Percentiles rank a stretch among this genome's conserved stretches.
phyloP scores from a whole-genome alignment of 2,888 invertebrate species.

The Sminthurides aquaticus region DNA sequence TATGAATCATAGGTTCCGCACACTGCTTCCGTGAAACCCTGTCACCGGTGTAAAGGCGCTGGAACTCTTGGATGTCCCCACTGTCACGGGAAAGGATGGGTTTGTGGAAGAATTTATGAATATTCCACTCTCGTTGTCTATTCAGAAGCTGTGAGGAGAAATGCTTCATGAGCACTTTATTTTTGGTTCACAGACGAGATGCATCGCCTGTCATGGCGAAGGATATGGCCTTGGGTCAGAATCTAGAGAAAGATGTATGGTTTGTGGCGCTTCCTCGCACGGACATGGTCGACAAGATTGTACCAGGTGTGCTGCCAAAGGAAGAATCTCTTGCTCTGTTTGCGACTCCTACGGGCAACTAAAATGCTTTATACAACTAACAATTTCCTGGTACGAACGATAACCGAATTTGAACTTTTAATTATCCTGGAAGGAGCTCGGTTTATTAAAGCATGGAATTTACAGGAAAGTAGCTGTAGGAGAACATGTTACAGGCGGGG shows the following conservation, averaged over 20 bases:
- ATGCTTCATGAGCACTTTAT: neutral
- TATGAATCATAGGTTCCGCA: constrained; percentile 48
- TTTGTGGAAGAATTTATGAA: constrained; percentile 36
- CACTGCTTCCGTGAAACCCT: constrained; percentile 50
- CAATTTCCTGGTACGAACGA: constrained; percentile 47
- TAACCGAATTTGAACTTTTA: neutral
- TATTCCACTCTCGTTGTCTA: neutral
- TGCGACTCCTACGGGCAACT: constrained; percentile 50
- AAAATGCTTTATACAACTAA: constrained; percentile 50
- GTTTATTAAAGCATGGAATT: neutral
- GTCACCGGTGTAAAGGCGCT: constrained; percentile 48
- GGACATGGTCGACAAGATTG: constrained; percentile 48
- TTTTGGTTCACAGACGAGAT: constrained; percentile 45
- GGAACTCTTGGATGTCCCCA: constrained; percentile 47
- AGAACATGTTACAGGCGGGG: constrained; percentile 48
- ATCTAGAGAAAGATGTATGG: constrained; percentile 46
- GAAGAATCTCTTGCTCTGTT: constrained; percentile 48
- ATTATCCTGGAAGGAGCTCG: no score
- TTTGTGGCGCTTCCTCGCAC: constrained; percentile 47
- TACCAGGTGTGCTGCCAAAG: constrained; percentile 48
- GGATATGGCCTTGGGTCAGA: constrained; percentile 47
- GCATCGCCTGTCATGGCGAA: constrained; percentile 50
- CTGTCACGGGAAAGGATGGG: constrained; percentile 50
- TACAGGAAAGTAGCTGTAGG: constrained; percentile 50
- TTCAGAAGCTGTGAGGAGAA: no score